Evolutionary conservation across 2,797 vertebrate species (phyloP), one percentile per base, ranked within the genome.

Genomic region (Telmatherina bonti): DNA sequence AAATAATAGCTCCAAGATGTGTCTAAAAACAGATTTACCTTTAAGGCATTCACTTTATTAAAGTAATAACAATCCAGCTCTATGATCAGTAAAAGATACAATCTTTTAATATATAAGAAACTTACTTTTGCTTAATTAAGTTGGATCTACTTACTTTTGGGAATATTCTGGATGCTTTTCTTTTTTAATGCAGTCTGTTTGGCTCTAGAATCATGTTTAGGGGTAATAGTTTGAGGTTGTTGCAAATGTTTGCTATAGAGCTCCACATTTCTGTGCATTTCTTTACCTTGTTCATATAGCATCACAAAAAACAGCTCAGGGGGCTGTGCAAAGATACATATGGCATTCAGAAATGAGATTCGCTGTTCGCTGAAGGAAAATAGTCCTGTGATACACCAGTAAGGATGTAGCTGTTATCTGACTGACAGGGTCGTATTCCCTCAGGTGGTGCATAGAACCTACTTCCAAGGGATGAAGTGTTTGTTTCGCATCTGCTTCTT

Each of bases 391-490:
- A 55, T 41, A 31, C 83, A 36, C 57, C 58, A 75, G 20, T 45
- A 47, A 69, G 70, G 30, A 64, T 70, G 18, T 29, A 35, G 43
- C 49, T 57, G 54, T 68, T 75, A 75, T 63, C 22, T 52, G 55
- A 20, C 35, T 82, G 36, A 81, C 36, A 64, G 3, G 26, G 29
- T 75, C n/a, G 1, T 88, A 43, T 90, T 79, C 70, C 77, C 76
- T 56, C 88, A 99, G 98, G 98, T 99, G 83, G 98, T 99, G 53
- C 98, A 99, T 71, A 94, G 97, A 93, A 99, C 97, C 60, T 98
- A 99, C 89, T 99, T 99, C 92, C 96, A 99, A 27, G 97, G 97
- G 86, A 99, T 99, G 98, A 97, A 95, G 92, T 99, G 98, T 93
- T 95, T 99, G 81, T 99, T 99, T 87, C 95, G 98, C 79, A 94